A percentile compares a stretch with the other conserved stretches of the same genome.
These are phyloP conservation scores for Drosophila yakuba DNA, from an alignment of 1,140 invertebrate species.

Conservation along the genomic window DNA sequence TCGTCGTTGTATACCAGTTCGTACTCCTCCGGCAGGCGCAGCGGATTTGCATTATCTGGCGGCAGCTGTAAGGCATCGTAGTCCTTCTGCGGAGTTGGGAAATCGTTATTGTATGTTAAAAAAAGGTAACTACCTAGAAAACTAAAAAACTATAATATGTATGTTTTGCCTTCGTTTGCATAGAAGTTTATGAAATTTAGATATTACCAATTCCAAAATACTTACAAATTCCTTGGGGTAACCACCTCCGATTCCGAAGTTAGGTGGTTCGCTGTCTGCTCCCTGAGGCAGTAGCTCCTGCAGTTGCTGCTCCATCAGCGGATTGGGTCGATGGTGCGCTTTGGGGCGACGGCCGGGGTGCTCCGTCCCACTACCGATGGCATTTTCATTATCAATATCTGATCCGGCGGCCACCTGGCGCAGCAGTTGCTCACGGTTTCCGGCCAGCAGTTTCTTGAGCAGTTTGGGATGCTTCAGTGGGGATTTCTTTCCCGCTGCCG, in stretches of 20 bases:
- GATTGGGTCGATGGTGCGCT: slow-evolving; percentile 53
- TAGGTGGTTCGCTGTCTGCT: slow-evolving; percentile 58
- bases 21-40: slow-evolving; percentile 66
- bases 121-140: no score
- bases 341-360: slow-evolving; percentile 37
- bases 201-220: background rate
- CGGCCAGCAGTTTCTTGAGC: slow-evolving; percentile 76
- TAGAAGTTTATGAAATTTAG: no score
- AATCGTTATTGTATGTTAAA: no score
- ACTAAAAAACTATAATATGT: no score
- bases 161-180: no score
- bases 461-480: slow-evolving; percentile 83
- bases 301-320: slow-evolving; percentile 56
- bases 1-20: slow-evolving; percentile 73
- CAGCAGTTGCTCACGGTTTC: slow-evolving; percentile 70
- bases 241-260: slow-evolving; percentile 36
- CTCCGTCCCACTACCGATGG: slow-evolving; percentile 22
- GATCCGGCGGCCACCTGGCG: slow-evolving; percentile 49
- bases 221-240: slow-evolving; percentile 70
- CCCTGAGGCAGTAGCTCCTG: slow-evolving; percentile 63
- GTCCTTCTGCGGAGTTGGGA: slow-evolving; percentile 50
- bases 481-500: slow-evolving; percentile 63
- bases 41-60: slow-evolving; percentile 48
- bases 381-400: background rate
- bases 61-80: slow-evolving; percentile 43